Evolutionary conservation across 2,113 vertebrate genomes (phyloP).

Genomic region (Chloebia gouldiae): DNA sequence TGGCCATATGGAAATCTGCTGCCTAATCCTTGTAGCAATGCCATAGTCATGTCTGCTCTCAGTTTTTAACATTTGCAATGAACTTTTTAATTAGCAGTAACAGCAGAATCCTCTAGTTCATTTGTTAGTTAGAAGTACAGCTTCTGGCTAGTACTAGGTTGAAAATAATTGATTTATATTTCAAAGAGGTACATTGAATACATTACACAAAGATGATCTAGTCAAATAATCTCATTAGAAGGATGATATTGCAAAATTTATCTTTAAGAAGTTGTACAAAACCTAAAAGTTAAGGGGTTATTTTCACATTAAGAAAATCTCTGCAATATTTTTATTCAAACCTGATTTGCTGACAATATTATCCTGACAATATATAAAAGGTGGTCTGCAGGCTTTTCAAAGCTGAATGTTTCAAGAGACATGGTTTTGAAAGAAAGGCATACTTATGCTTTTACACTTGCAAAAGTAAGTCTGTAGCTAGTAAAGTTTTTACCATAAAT

Average conservation of each 20-base stretch:
- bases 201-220: conserved; percentile 6
- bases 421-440: not conserved
- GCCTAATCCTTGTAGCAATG: not conserved
- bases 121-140: conserved; percentile 59
- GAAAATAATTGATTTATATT: conserved; percentile 65
- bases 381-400: not conserved
- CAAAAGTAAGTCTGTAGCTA: not conserved
- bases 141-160: conserved; percentile 48
- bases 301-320: not conserved
- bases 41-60: not conserved
- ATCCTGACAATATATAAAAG: not conserved
- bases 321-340: not conserved
- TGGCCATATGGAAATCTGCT: conserved; percentile 27
- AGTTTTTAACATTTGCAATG: conserved; percentile 40
- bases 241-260: not conserved
- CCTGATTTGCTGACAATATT: not conserved
- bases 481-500: not conserved
- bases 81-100: conserved; percentile 62
- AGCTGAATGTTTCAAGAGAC: not conserved
- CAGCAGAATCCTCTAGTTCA: conserved; percentile 48
- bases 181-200: not conserved
- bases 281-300: not conserved
- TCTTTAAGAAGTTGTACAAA: not conserved
- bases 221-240: conserved; percentile 15
- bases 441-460: not conserved